Evolutionary conservation across 2,113 vertebrate species (phyloP).

Genomic region (Crotophaga sulcirostris): DNA sequence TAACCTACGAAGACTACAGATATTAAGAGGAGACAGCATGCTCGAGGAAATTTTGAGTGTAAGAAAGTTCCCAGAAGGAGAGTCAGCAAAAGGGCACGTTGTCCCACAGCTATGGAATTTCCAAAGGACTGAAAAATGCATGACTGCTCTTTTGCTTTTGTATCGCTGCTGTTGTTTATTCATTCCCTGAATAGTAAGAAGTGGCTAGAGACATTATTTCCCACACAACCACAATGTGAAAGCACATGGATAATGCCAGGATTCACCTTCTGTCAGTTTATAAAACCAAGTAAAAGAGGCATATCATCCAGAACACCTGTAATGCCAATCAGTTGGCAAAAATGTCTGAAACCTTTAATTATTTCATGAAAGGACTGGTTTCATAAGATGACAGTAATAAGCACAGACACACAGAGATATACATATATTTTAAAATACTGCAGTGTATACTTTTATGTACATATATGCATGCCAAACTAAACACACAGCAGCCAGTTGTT

Average conservation of each 20-base stretch:
- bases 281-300: conserved; percentile 14
- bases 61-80: conserved; percentile 49
- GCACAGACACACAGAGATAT: neutral
- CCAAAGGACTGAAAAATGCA: conserved; percentile 21
- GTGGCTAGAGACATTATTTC: conserved; percentile 27
- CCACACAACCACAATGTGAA: conserved; percentile 14
- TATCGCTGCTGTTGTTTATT: conserved; percentile 37
- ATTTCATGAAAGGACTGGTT: conserved; percentile 51
- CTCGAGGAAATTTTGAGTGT: neutral
- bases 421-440: neutral
- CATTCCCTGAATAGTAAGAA: conserved; percentile 46
- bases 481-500: neutral
- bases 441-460: neutral
- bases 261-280: conserved; percentile 63
- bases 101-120: neutral
- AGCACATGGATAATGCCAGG: conserved; percentile 45
- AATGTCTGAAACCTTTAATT: conserved; percentile 48
- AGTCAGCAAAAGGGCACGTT: neutral
- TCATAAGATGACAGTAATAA: conserved; percentile 31
- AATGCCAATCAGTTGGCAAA: conserved; percentile 54
- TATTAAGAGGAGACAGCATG: conserved; percentile 27
- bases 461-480: neutral
- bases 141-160: neutral
- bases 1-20: neutral
- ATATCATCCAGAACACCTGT: conserved; percentile 54